Evolutionary conservation across 2,113 vertebrate species (phyloP).

Genomic region (Pogonocichla stellata): DNA sequence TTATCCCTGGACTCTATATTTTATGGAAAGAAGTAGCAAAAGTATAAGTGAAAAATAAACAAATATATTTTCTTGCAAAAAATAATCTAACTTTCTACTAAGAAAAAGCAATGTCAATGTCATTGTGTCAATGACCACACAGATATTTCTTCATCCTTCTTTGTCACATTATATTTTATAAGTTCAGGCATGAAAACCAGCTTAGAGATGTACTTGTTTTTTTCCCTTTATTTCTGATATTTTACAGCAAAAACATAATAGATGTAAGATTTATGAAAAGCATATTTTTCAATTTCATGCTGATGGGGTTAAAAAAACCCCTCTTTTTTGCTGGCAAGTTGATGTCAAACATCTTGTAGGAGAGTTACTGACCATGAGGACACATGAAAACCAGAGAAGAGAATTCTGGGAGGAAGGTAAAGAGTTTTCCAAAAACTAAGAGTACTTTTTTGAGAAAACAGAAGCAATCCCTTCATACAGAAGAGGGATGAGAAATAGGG

Average conservation of each 20-base stretch:
- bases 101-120: background rate
- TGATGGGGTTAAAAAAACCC: background rate
- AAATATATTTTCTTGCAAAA: background rate
- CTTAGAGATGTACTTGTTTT: background rate
- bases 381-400: background rate
- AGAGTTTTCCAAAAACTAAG: background rate
- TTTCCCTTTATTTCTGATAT: background rate
- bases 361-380: background rate
- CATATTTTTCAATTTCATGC: background rate
- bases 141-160: background rate
- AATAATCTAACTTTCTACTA: background rate
- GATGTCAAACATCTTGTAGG: background rate
- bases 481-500: background rate
- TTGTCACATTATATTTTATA: background rate
- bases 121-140: background rate
- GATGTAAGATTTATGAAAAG: background rate
- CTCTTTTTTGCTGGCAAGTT: background rate
- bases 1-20: background rate
- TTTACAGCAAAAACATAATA: background rate
- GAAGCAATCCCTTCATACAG: background rate
- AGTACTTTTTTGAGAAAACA: background rate
- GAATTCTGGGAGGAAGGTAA: background rate
- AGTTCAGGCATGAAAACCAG: background rate
- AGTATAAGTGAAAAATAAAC: background rate
- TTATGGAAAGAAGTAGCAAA: background rate